phyloP scores from a whole-genome alignment of 2,797 vertebrate species.

The Lepus oiostolus region DNA sequence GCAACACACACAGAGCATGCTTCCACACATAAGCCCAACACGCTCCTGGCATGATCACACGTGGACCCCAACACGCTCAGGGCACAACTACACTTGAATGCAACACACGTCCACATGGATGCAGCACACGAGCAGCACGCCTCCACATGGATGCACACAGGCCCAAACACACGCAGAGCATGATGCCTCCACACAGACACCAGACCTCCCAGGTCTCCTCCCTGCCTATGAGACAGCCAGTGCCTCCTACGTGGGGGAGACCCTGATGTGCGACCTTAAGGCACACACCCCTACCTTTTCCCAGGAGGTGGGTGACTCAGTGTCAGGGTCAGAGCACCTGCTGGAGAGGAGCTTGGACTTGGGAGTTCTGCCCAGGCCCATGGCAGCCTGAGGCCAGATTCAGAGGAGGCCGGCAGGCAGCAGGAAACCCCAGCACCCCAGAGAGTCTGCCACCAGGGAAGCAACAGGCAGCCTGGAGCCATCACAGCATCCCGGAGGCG shows the following conservation, averaged over 20 bases:
- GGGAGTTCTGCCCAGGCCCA: not conserved
- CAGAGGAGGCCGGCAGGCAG: not conserved
- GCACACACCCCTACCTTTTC: too few species aligned
- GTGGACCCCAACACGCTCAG: too few species aligned
- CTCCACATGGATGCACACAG: too few species aligned
- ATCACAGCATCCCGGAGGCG: too few species aligned
- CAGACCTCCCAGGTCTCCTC: not conserved
- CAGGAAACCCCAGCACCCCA: not conserved
- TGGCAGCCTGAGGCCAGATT: not conserved
- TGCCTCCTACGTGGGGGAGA: not conserved
- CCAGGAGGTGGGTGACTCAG: not conserved
- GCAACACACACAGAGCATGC: not conserved
- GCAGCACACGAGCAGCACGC: rapidly evolving
- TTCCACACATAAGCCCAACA: too few species aligned
- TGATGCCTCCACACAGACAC: rapidly evolving
- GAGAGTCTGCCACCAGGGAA: not conserved
- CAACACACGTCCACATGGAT: not conserved
- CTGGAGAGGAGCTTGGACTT: not conserved
- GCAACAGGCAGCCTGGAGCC: not conserved
- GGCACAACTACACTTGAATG: too few species aligned
- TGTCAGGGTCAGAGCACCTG: not conserved
- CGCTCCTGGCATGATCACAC: too few species aligned
- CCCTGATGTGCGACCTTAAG: not conserved
- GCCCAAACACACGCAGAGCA: not conserved
- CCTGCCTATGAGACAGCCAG: not conserved